Base-by-base conservation (phyloP, 2,113 vertebrate genomes). In the Xyrauchen texanus region DNA sequence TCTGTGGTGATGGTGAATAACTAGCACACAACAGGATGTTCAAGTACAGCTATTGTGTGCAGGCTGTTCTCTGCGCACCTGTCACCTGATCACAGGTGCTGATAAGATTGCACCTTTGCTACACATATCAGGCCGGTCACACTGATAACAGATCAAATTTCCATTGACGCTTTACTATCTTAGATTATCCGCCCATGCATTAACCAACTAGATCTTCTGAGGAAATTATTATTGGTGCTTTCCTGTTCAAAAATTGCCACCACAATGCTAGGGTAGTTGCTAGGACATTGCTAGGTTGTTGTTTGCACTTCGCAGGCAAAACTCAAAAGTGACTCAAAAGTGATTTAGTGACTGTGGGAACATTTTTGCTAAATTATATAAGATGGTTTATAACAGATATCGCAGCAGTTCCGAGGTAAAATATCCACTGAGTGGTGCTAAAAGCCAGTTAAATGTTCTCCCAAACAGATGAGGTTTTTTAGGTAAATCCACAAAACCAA, bases 81-180 rank as follows among this genome's bases (percentile, higher is more conserved):
- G 74, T 76, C 74, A 76, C 49, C 51, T 76, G 74, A 76, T 76
- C 74, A 65, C 34, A 76, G 49, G 74, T 45, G 13, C 16, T 55
- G 62, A 76, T 76, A 61, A 8, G 47, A 65, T 76, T 66, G 62
- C 74, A 76, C 49, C 21, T 4, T 8, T 42, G 8, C 57, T 60
- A 61, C 73, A 76, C 47, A 8, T 66, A 44, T 44, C 71, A 13
- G 71, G 45, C 6, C 45, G 0, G 15, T 62, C 62, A 76, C 74
- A 55, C 49, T 53, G 47, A 65, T 49, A 65, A 45, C 21, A 34
- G 47, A 76, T 76, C 49, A 16, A 6, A 55, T 76, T 76, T 76
- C 62, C 12, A 65, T 64, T 63, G 62, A 64, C 10, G 12, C 16
- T 42, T 76, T 9, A 47, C 46, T n/a, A 10, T 34, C 15, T 62